Percentiles rank a stretch among this genome's conserved stretches.
phyloP scores from a whole-genome alignment of 2,888 invertebrate species.

The Eilema sororculum region DNA sequence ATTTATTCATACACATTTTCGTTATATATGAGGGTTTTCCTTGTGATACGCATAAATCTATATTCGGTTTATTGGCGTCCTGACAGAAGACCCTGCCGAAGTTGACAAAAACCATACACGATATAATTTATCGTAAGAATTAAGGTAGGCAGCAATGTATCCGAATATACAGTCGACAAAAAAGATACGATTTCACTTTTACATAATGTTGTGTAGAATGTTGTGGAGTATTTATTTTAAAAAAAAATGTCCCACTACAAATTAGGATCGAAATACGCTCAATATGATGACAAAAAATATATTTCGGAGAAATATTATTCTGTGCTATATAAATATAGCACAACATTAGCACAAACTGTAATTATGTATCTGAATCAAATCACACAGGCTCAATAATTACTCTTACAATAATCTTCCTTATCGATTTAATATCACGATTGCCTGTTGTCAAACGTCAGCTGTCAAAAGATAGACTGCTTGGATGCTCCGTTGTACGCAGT shows the following conservation, averaged over 20 bases:
- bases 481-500: constrained; percentile 35
- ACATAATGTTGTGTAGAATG: too few species aligned
- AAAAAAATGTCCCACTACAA: too few species aligned
- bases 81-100: not conserved
- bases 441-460: constrained; percentile 36
- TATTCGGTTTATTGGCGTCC: constrained; percentile 5
- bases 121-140: not conserved
- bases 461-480: constrained; percentile 49
- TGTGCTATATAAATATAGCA: too few species aligned
- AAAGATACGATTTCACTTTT: too few species aligned
- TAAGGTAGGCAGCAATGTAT: too few species aligned
- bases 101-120: not conserved
- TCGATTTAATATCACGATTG: constrained; percentile 19
- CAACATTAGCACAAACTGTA: not conserved
- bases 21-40: constrained; percentile 47
- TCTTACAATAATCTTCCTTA: constrained; percentile 6
- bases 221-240: too few species aligned
- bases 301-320: too few species aligned
- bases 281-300: too few species aligned
- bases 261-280: too few species aligned
- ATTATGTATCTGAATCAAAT: not conserved
- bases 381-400: not conserved
- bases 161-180: too few species aligned
- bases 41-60: constrained; percentile 5
- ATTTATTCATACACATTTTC: constrained; percentile 72